Evolutionary conservation across 2,888 invertebrate species (phyloP).

Genomic region (Villa cingulata): DNA sequence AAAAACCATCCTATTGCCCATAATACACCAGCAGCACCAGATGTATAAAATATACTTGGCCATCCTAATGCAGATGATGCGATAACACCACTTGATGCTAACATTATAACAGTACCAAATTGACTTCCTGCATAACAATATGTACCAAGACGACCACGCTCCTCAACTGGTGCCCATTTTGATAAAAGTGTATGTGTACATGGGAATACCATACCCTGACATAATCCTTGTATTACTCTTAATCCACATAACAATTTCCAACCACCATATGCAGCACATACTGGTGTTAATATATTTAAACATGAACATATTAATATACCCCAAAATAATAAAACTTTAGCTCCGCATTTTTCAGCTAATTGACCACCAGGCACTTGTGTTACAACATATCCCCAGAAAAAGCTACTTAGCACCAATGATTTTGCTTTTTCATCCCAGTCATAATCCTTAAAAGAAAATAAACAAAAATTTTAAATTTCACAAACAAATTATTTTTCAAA

Average conservation of each 20-base stretch:
- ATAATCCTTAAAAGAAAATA: conserved; percentile 37
- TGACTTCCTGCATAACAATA: conserved; percentile 59
- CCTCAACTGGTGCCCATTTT: conserved; percentile 54
- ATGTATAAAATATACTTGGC: conserved; percentile 64
- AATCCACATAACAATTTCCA: conserved; percentile 46
- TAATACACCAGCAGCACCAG: conserved; percentile 46
- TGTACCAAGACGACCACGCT: conserved; percentile 50
- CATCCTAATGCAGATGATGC: conserved; percentile 55
- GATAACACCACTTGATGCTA: conserved; percentile 59
- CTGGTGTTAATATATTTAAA: conserved; percentile 51
- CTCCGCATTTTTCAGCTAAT: conserved; percentile 56
- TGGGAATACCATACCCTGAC: conserved; percentile 54
- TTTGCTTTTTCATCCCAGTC: conserved; percentile 44
- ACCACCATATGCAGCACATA: conserved; percentile 48
- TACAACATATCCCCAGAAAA: conserved; percentile 54
- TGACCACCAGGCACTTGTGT: conserved; percentile 53
- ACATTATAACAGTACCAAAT: conserved; percentile 62
- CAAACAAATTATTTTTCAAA: neutral
- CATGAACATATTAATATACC: conserved; percentile 49
- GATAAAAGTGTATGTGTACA: conserved; percentile 53
- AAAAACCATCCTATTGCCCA: conserved; percentile 49
- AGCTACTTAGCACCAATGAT: conserved; percentile 47
- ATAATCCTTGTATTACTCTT: conserved; percentile 52
- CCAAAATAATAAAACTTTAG: conserved; percentile 44
- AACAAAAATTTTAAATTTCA: neutral